Evolutionary conservation across 1,140 invertebrate species (phyloP), one percentile per base, ranked within the genome.

Genomic region (Orius insidiosus): DNA sequence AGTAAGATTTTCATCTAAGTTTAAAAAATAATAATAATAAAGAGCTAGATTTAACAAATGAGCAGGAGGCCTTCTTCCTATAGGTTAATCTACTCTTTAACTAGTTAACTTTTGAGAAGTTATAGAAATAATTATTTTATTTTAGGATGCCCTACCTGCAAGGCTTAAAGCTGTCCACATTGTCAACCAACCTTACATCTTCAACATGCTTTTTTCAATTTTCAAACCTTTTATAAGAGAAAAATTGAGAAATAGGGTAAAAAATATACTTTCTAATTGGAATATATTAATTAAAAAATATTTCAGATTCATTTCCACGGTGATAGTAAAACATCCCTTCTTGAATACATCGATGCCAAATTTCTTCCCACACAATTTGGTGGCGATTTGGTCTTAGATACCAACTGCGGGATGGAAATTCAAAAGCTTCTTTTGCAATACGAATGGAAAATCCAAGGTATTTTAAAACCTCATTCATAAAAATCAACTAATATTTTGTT

Each of bases 121-220:
- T n/a, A n/a, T n/a, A n/a, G n/a, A n/a, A n/a, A n/a, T n/a, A n/a
- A n/a, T n/a, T 41, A 4, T 40, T 50, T 43, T 51, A 50, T 64
- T 63, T 15, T 62, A 81, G 76, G 64, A 75, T 49, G 72, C 74
- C 50, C 62, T 75, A 24, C 78, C 81, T 0, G 54, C 68, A 30
- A 70, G 86, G 54, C 65, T 92, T 13, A 90, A 90, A 65, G 80
- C 78, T 39, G 70, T 90, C 38, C 85, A 90, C 56, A 75, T 89
- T 44, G 67, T 92, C 2, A 88, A 92, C 60, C 84, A 90, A 61
- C 84, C 86, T 0, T 80, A 78, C 54, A 68, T 90, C 42, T 90
- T 90, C 63, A 85, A 87, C 56, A 76, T 86, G 64, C 73, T 92
- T 1, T 90, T 87, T 60, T 68, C 77, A 7, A 66, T 92, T 13